Percentiles rank a stretch among this genome's conserved stretches.
Evolutionary conservation across 2,797 vertebrate species (phyloP).

Genomic region (Microtus obscurus): DNA sequence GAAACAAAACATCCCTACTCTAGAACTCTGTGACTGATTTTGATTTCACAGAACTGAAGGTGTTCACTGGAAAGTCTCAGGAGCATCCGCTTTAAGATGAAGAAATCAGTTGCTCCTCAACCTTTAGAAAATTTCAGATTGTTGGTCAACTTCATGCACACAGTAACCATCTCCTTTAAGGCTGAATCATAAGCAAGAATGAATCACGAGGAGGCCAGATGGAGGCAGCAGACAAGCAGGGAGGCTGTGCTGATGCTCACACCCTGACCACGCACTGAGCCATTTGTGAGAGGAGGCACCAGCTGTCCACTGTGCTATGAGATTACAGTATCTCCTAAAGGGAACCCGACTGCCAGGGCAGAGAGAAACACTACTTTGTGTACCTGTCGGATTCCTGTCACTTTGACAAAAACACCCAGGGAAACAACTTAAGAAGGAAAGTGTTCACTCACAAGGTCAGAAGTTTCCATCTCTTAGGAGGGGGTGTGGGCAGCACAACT

Average conservation of each 20-base stretch:
- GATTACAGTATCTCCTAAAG: constrained; percentile 3
- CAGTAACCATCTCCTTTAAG: constrained; percentile 7
- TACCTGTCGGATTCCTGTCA: background rate
- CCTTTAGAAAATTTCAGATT: background rate
- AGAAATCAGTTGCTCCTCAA: constrained; percentile 9
- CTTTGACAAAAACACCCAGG: background rate
- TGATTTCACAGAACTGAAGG: constrained; percentile 19
- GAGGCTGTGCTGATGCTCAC: background rate
- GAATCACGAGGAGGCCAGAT: background rate
- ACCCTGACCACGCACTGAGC: background rate
- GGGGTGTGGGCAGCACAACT: background rate
- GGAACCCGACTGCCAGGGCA: background rate
- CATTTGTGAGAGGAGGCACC: background rate
- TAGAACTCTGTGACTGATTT: background rate
- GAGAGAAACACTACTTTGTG: constrained; percentile 4
- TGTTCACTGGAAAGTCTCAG: background rate
- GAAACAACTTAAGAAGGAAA: background rate
- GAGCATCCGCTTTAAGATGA: background rate
- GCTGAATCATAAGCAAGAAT: background rate
- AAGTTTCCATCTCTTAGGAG: background rate
- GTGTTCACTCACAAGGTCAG: background rate
- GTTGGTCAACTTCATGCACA: background rate
- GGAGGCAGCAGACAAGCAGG: background rate
- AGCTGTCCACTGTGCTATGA: constrained; percentile 1
- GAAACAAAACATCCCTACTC: background rate